Evolutionary conservation across 1,140 invertebrate species (phyloP).

Genomic region (Bilobella aurantiaca): DNA sequence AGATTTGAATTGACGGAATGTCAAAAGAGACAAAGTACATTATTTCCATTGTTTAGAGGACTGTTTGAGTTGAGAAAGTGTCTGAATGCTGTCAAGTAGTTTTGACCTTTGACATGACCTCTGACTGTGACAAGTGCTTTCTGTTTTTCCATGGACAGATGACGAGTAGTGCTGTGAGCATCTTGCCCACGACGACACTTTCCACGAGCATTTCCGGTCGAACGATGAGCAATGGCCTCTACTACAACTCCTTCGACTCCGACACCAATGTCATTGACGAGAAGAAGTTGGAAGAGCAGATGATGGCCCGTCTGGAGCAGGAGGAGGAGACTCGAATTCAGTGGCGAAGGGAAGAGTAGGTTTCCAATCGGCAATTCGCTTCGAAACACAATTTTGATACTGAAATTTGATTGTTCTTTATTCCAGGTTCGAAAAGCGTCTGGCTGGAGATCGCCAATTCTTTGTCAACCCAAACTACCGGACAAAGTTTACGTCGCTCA

Average conservation of each 20-base stretch:
- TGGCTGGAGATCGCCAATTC: slow-evolving; percentile 65
- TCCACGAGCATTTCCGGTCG: slow-evolving; percentile 5
- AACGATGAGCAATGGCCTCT: not conserved
- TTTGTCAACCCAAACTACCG: slow-evolving; percentile 65
- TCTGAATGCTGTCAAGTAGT: too few species aligned
- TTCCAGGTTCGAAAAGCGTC: slow-evolving; percentile 58
- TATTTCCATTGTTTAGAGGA: too few species aligned
- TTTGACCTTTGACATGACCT: not conserved
- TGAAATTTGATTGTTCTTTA: slow-evolving; percentile 19
- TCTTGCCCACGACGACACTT: not conserved
- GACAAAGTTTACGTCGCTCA: slow-evolving; percentile 58
- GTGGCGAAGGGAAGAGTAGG: slow-evolving; percentile 34
- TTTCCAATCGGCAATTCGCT: not conserved
- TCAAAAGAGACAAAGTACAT: too few species aligned
- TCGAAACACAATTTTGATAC: slow-evolving; percentile 3
- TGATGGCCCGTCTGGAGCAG: slow-evolving; percentile 19
- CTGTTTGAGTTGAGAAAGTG: too few species aligned
- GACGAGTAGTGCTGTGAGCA: not conserved
- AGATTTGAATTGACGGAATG: too few species aligned
- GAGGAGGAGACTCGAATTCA: slow-evolving; percentile 27
- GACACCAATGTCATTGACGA: slow-evolving; percentile 23
- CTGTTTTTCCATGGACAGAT: not conserved
- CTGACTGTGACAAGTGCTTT: not conserved
- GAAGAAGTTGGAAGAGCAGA: slow-evolving; percentile 26
- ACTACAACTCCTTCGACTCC: not conserved